Evolutionary conservation across 2,888 invertebrate species (phyloP).

Genomic region (Plusia festucae): DNA sequence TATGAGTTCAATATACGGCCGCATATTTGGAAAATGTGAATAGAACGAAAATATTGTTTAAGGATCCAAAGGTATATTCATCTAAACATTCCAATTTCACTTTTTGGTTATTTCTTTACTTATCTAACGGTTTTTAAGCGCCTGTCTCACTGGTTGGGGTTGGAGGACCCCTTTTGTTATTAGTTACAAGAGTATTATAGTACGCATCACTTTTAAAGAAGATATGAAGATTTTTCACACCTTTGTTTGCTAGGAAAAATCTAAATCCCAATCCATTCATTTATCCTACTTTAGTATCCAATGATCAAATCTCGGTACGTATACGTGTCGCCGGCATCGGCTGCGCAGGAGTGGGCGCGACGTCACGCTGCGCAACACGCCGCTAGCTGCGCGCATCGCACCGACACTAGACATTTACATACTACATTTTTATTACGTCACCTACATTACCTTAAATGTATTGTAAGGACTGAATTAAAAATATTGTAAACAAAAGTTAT

Average conservation of each 20-base stretch:
- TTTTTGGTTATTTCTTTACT: too few species aligned
- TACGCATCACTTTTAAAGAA: too few species aligned
- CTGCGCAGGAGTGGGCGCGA: constrained; percentile 74
- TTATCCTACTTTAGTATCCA: constrained; percentile 40
- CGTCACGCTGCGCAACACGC: constrained; percentile 75
- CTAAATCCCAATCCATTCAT: background rate
- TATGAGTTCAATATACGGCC: background rate
- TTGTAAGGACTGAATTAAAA: too few species aligned
- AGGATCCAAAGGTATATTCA: too few species aligned
- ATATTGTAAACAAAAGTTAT: too few species aligned
- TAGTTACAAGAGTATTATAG: too few species aligned
- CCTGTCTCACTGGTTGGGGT: too few species aligned
- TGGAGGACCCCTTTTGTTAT: too few species aligned
- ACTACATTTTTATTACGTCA: constrained; percentile 52
- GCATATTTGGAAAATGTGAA: background rate
- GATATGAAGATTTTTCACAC: too few species aligned
- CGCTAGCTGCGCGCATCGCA: constrained; percentile 47
- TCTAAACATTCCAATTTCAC: too few species aligned
- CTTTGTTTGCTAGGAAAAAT: background rate
- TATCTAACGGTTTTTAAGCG: too few species aligned
- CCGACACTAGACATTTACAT: constrained; percentile 50
- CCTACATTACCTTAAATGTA: constrained; percentile 36
- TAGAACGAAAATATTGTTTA: too few species aligned
- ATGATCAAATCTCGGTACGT: constrained; percentile 41
- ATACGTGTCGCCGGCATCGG: constrained; percentile 62